Percentiles rank a stretch among this genome's conserved stretches.
These are phyloP conservation scores for Druon quercuslanigerum DNA, from an alignment of 1,140 invertebrate genomes.

Conservation along the genomic window DNA sequence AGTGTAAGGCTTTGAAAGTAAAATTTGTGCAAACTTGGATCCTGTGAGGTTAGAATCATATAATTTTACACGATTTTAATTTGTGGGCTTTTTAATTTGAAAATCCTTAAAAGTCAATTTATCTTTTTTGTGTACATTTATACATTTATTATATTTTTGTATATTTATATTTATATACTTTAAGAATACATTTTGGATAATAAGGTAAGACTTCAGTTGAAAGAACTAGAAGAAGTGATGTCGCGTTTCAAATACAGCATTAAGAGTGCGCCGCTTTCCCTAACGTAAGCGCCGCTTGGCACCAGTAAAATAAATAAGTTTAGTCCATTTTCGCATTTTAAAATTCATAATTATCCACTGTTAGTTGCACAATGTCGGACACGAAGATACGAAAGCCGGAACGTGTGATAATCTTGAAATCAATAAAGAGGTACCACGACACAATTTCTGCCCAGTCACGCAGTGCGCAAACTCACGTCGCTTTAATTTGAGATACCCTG, in stretches of 20 bases:
- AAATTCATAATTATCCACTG: slow-evolving; percentile 57
- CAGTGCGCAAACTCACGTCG: slow-evolving; percentile 54
- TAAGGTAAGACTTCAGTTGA: no score
- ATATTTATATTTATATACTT: no score
- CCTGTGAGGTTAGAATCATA: not conserved
- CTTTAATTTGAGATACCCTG: slow-evolving; percentile 56
- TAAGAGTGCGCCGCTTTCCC: no score
- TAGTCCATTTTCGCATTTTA: slow-evolving; percentile 50
- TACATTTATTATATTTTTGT: no score
- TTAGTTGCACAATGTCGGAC: slow-evolving; percentile 57
- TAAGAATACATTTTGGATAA: no score
- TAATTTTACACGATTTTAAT: no score
- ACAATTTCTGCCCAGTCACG: slow-evolving; percentile 52
- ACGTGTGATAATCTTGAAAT: slow-evolving; percentile 62
- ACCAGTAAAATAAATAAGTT: not conserved
- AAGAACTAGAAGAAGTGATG: no score
- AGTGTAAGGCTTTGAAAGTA: slow-evolving; percentile 19
- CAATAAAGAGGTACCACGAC: slow-evolving; percentile 61
- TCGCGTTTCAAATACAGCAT: no score
- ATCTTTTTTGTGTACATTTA: not conserved
- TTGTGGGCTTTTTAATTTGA: not conserved
- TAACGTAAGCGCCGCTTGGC: no score
- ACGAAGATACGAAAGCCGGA: slow-evolving; percentile 60
- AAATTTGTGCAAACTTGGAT: slow-evolving; percentile 5
- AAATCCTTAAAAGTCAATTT: not conserved